Evolutionary conservation across 2,797 vertebrate species (phyloP).

Genomic region (Ara ararauna): DNA sequence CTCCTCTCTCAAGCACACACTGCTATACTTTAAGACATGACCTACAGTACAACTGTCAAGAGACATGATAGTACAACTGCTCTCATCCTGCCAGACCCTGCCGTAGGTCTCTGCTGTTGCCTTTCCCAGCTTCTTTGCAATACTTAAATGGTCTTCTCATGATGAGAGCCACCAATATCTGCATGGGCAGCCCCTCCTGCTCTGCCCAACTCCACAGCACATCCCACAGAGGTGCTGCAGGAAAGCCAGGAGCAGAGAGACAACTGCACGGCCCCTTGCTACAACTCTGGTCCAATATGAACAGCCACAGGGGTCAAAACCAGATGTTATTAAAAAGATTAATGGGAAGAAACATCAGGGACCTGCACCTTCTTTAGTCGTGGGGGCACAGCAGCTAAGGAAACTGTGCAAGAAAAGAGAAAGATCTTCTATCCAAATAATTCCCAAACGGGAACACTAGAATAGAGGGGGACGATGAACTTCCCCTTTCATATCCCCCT

Average conservation of each 20-base stretch:
- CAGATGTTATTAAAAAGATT: neutral
- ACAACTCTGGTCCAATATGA: neutral
- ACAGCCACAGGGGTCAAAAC: neutral
- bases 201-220: neutral
- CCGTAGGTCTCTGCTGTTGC: neutral
- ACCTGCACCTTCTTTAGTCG: neutral
- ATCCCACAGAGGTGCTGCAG: neutral
- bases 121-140: neutral
- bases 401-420: neutral
- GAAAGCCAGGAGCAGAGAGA: neutral
- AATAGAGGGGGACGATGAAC: neutral
- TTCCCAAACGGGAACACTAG: neutral
- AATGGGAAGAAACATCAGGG: neutral
- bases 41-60: neutral
- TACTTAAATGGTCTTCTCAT: neutral
- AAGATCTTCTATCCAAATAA: neutral
- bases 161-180: neutral
- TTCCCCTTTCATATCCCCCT: neutral
- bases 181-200: neutral
- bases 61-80: neutral
- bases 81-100: neutral
- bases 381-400: neutral
- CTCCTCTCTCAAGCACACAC: neutral
- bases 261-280: neutral
- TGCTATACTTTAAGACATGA: neutral